Percentiles rank a stretch among this genome's conserved stretches.
Conservation (phyloP, 1,140 invertebrate genomes). For the Leptinotarsa texana region DNA sequence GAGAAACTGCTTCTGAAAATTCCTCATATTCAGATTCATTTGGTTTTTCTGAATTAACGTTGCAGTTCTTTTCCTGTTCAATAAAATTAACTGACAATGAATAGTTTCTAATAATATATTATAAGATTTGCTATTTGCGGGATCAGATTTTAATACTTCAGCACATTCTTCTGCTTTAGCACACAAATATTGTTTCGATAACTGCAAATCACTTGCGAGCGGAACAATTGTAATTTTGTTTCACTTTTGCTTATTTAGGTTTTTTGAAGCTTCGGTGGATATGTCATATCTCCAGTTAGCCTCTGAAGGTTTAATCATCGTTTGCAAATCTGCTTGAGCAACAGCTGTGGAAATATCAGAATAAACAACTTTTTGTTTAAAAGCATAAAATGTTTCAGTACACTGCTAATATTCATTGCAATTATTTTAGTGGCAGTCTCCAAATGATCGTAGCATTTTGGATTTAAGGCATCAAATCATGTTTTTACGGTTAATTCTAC, state of each 20-base stretch:
- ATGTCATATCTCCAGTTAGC: too few species aligned
- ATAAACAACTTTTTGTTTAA: slow-evolving; percentile 21
- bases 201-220: slow-evolving; percentile 29
- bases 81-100: slow-evolving; percentile 41
- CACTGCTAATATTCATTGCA: slow-evolving; percentile 36
- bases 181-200: slow-evolving; percentile 3
- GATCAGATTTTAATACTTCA: not conserved
- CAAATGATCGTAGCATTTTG: slow-evolving; percentile 31
- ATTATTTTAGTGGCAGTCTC: slow-evolving; percentile 33
- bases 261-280: too few species aligned
- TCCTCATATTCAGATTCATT: slow-evolving; percentile 33
- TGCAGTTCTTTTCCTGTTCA: slow-evolving; percentile 41
- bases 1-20: slow-evolving; percentile 28
- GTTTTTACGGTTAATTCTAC: slow-evolving; percentile 23
- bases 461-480: slow-evolving; percentile 36
- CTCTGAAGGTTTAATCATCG: too few species aligned
- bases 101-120: slow-evolving; percentile 39
- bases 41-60: not conserved
- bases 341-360: too few species aligned
- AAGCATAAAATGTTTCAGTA: slow-evolving; percentile 33
- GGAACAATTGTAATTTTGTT: slow-evolving; percentile 27
- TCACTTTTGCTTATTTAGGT: too few species aligned
- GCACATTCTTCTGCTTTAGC: not conserved
- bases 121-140: not conserved
- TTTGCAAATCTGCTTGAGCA: too few species aligned